phyloP scores from a whole-genome alignment of 30 jellyfish, hydroid and myxozoan species.

The Hydra vulgaris region DNA sequence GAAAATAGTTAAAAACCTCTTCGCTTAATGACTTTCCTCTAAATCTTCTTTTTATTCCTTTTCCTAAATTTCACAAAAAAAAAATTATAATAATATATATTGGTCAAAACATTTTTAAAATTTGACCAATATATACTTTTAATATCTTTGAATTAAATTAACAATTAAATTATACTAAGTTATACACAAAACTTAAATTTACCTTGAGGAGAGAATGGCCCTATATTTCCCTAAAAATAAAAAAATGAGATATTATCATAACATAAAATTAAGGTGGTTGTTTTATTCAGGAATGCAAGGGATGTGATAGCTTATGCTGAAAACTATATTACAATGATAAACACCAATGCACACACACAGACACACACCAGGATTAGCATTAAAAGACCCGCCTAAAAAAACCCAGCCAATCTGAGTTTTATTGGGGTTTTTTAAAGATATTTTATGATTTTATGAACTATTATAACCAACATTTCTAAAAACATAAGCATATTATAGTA shows the following conservation, averaged over 20 bases:
- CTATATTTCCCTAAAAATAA: conserved; percentile 8
- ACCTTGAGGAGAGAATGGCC: conserved; percentile 48
- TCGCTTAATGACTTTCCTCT: conserved; percentile 57
- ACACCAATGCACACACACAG: too few species aligned
- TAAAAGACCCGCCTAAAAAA: too few species aligned
- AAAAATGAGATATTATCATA: not conserved
- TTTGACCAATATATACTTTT: not conserved
- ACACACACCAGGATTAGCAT: too few species aligned
- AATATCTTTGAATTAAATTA: not conserved
- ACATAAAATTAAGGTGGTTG: not conserved
- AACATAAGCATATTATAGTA: too few species aligned
- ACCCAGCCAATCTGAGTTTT: too few species aligned
- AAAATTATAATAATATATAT: not conserved
- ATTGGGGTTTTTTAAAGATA: too few species aligned
- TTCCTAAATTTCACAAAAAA: conserved; percentile 23
- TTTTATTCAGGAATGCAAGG: too few species aligned
- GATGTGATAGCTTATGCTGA: too few species aligned
- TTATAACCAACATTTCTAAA: too few species aligned
- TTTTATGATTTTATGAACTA: too few species aligned
- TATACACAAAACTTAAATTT: not conserved
- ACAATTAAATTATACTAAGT: too few species aligned
- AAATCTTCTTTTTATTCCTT: conserved; percentile 43
- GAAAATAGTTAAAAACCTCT: conserved; percentile 56
- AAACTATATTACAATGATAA: too few species aligned
- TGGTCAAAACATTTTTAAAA: not conserved